phyloP scores from a whole-genome alignment of 1,140 invertebrate species.

The Drosophila lini region DNA sequence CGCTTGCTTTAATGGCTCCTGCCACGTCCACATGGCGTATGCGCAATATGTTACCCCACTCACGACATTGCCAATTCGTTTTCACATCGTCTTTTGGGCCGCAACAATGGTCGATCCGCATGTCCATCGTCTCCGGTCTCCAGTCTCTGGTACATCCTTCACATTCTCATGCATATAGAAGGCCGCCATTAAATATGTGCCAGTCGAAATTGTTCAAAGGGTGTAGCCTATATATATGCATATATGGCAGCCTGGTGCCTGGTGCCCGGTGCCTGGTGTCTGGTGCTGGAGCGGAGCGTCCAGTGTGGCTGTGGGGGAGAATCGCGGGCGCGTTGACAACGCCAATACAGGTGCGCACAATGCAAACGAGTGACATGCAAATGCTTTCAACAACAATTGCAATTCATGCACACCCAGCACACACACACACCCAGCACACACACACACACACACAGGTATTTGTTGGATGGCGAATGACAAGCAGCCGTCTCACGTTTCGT shows the following conservation, averaged over 20 bases:
- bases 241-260: neutral
- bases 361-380: conserved; percentile 80
- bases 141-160: conserved; percentile 6
- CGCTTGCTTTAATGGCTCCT: conserved; percentile 58
- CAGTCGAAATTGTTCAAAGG: conserved; percentile 30
- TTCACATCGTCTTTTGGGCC: conserved; percentile 58
- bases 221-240: conserved; percentile 3
- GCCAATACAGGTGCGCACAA: conserved; percentile 77
- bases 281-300: neutral
- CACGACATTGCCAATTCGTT: conserved; percentile 65
- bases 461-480: conserved; percentile 20
- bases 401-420: conserved; percentile 62
- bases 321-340: conserved; percentile 63
- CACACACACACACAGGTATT: conserved; percentile 8
- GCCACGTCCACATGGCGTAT: conserved; percentile 55
- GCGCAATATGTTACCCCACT: conserved; percentile 59
- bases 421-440: conserved; percentile 1
- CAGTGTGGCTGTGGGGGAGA: neutral
- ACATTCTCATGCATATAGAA: conserved; percentile 65
- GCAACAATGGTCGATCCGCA: conserved; percentile 54
- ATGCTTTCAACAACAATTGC: conserved; percentile 83
- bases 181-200: conserved; percentile 63
- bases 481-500: conserved; percentile 69
- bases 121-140: conserved; percentile 18
- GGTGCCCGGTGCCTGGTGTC: neutral